These are phyloP conservation scores for Philonicus albiceps DNA, from an alignment of 2,888 invertebrate genomes.

Conservation along the genomic window DNA sequence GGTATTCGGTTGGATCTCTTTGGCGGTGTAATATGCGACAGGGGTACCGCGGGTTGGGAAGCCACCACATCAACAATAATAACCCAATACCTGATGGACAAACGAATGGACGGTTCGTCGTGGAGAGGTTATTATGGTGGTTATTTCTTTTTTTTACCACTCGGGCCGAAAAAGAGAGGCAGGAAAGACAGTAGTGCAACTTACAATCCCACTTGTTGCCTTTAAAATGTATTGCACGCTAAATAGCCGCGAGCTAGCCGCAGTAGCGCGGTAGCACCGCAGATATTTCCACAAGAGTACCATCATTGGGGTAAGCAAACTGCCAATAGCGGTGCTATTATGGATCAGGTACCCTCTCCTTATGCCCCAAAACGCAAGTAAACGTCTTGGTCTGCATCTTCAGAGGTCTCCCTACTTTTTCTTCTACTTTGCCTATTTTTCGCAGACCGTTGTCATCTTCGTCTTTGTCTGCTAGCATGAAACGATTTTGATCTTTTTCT, in stretches of 20 bases:
- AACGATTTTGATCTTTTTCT: neutral
- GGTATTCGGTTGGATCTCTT: neutral
- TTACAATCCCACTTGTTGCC: neutral
- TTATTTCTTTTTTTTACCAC: neutral
- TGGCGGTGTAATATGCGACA: neutral
- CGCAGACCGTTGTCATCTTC: neutral
- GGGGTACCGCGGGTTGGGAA: neutral
- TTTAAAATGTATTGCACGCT: neutral
- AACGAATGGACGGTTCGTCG: neutral
- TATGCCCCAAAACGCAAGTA: neutral
- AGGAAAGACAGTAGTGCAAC: neutral
- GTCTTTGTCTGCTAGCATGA: neutral
- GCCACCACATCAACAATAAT: neutral
- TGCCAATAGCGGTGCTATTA: neutral
- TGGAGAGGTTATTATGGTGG: neutral
- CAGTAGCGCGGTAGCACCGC: neutral
- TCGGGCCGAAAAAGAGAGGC: neutral
- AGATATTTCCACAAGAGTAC: neutral
- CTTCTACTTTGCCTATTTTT: neutral
- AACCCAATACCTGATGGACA: neutral
- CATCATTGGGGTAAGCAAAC: neutral
- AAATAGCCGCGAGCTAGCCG: neutral
- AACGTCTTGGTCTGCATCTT: neutral
- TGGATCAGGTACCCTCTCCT: neutral
- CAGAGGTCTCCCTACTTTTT: neutral